Evolutionary conservation across 2,888 invertebrate species (phyloP).

Genomic region (Hypercompe scribonia): DNA sequence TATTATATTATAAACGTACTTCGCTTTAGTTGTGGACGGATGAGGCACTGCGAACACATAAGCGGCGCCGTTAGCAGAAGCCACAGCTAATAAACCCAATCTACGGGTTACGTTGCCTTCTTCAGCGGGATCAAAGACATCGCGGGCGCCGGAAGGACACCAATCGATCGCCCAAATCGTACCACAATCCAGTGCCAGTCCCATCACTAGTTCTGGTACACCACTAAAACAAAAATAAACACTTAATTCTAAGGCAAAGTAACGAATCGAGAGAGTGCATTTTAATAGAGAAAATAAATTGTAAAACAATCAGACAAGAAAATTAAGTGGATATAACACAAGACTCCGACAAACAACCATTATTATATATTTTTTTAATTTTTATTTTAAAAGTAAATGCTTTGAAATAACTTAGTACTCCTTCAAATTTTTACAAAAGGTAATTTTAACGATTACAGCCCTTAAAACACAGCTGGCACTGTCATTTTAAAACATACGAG

Average conservation of each 20-base stretch:
- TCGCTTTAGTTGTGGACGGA: slow-evolving; percentile 62
- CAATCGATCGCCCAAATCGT: slow-evolving; percentile 90
- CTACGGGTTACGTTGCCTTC: slow-evolving; percentile 55
- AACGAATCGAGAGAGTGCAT: not conserved
- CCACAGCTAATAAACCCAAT: slow-evolving; percentile 90
- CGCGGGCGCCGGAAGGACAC: slow-evolving; percentile 92
- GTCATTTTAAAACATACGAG: no score
- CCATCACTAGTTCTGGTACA: slow-evolving; percentile 80
- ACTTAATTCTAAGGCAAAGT: not conserved
- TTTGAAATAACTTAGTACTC: no score
- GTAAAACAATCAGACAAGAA: no score
- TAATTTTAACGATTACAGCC: no score
- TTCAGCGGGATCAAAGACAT: slow-evolving; percentile 46
- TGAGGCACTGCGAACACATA: slow-evolving; percentile 88
- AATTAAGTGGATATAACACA: no score
- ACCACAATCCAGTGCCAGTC: slow-evolving; percentile 88
- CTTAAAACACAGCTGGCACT: no score
- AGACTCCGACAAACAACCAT: no score
- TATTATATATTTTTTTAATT: no score
- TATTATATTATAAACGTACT: slow-evolving; percentile 51
- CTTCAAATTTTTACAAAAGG: no score
- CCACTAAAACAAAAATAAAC: slow-evolving; percentile 12
- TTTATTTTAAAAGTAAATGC: no score
- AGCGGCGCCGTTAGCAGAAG: slow-evolving; percentile 89
- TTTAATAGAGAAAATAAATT: no score